Base-by-base conservation (phyloP, 2,113 vertebrate genomes). In the Boulengeromyrus knoepffleri region DNA sequence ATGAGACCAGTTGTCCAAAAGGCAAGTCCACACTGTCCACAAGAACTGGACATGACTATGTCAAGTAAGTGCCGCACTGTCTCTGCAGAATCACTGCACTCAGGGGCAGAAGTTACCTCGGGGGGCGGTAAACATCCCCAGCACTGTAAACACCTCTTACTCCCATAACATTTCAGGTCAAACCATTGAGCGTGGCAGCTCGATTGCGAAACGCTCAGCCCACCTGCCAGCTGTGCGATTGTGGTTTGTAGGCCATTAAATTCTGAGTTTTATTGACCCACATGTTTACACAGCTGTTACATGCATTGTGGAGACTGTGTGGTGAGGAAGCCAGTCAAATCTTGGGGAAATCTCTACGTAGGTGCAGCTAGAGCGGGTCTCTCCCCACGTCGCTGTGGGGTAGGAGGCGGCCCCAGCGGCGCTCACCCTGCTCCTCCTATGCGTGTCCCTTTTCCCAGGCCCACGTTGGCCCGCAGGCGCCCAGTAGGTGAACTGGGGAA, bases 1-100 rank as follows among this genome's bases (percentile, higher is more conserved):
- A 99, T 0, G 98, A 99, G 92, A 96, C 95, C 0, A 96, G 97
- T 0, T 95, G 97, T 1, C 93, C 95, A 12, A 98, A 97, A 94
- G 97, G 96, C 93, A 98, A 97, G 94, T 93, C 91, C 19, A 95
- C 94, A 0, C 92, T 95, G 36, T 92, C 94, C 6, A 92, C 96
- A 31, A 95, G 97, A 92, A 88, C 92, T n/a, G 95, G 94, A 84
- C 97, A 97, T 74, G 98, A 99, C 70, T 95, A 96, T 83, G 92
- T 95, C 84, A 97, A 95, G 97, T 98, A 91, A 90, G 97, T 94
- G 92, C 52, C 86, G n/a, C 24, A 1, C 27, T 83, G 70, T 45
- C 46, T 88, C 49, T 45, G 66, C 74, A 19, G 31, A 80, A 80
- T 6, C 36, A 42, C 74, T 36, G 74, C 5, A 17, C 15, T 42